Evolutionary conservation across 1,140 invertebrate species (phyloP).

Genomic region (Acyrthosiphon pisum): DNA sequence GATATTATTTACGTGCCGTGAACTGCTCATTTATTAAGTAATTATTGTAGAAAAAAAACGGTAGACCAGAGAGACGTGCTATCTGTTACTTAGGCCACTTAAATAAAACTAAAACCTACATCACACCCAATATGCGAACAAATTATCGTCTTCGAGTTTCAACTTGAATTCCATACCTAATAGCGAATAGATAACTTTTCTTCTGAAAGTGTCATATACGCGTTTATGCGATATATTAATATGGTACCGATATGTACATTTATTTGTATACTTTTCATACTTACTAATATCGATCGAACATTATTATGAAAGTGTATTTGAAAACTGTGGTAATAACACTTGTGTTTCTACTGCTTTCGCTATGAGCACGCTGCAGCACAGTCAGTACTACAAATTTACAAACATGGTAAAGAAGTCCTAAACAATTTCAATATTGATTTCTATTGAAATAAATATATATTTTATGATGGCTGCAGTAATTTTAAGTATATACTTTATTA

Average conservation of each 20-base stretch:
- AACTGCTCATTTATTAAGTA: background rate
- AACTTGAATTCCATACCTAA: background rate
- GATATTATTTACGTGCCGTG: background rate
- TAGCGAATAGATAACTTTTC: background rate
- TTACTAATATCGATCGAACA: background rate
- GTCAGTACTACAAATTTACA: background rate
- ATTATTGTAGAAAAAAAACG: background rate
- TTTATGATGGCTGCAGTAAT: background rate
- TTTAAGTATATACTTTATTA: background rate
- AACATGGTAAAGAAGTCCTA: background rate
- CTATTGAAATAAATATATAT: background rate
- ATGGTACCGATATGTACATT: background rate
- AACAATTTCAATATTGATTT: conserved; percentile 11
- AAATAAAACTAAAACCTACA: background rate
- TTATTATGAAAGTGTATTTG: conserved; percentile 13
- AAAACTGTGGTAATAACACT: background rate
- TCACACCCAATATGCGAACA: background rate
- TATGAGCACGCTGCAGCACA: background rate
- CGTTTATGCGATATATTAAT: background rate
- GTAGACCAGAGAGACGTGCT: background rate
- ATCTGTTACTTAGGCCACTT: background rate
- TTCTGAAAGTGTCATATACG: background rate
- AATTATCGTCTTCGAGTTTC: background rate
- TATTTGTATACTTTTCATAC: background rate
- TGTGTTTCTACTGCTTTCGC: conserved; percentile 2